Evolutionary conservation across 2,888 invertebrate species (phyloP).

Genomic region (Pseudanteris insignis): DNA sequence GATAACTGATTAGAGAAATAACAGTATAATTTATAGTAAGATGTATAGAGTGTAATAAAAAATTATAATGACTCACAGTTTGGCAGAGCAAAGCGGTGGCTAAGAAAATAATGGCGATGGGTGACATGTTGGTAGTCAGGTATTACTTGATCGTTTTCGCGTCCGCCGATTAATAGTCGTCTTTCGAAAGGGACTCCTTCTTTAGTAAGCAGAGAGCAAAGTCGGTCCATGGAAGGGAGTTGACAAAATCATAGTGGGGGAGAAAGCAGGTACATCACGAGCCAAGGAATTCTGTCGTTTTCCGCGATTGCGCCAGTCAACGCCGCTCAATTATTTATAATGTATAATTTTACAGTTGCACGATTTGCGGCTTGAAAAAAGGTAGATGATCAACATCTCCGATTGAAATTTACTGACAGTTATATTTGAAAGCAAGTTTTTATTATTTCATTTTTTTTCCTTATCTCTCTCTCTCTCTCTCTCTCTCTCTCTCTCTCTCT

Average conservation of each 20-base stretch:
- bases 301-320: conserved; percentile 24
- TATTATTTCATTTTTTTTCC: not conserved
- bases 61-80: conserved; percentile 18
- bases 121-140: conserved; percentile 23
- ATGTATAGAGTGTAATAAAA: no score
- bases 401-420: not conserved
- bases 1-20: no score
- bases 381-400: not conserved
- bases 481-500: no score
- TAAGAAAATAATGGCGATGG: conserved; percentile 10
- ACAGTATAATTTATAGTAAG: no score
- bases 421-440: not conserved
- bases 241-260: conserved; percentile 38
- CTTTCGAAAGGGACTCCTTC: conserved; percentile 31
- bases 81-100: conserved; percentile 20
- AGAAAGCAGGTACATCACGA: conserved; percentile 37
- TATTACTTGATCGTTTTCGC: conserved; percentile 26
- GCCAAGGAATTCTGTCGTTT: conserved; percentile 21
- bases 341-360: conserved; percentile 20
- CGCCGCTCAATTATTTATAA: conserved; percentile 27
- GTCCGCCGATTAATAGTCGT: conserved; percentile 32
- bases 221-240: conserved; percentile 28
- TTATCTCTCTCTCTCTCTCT: no score
- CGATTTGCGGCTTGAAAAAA: not conserved
- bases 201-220: conserved; percentile 39